Base-by-base conservation (phyloP, 2,797 vertebrate genomes). In the Anisognathus igniventris region DNA sequence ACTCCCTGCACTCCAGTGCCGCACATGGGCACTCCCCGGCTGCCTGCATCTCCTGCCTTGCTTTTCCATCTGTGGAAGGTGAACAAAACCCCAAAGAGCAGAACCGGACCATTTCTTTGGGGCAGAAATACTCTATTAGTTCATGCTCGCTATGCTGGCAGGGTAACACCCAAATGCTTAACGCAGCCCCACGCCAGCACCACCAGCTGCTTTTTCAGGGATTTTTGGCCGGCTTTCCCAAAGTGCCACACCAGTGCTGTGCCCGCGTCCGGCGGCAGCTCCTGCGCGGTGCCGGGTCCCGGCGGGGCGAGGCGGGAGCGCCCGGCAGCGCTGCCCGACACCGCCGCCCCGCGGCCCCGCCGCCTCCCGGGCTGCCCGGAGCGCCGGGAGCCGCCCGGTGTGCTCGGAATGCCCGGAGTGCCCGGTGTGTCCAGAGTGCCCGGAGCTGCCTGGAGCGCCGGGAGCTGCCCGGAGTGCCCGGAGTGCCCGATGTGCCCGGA, bases 311-410 rank as follows among this genome's bases (percentile, higher is more conserved):
- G 48, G 37, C 17, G 27, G 40, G 33, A 4, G 18, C 25, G 60
- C 37, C 50, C 54, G 51, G 61, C 47, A 84, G 61, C 44, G 73
- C 92, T 91, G 92, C 87, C 33, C 95, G 90, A 91, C 93, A 91
- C 35, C 75, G 94, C 95, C 90, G 72, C 94, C 92, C 75, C 62
- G 92, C 62, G 92, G 84, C 70, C 72, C 61, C 74, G 60, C n/a
- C 54, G 50, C 76, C n/a, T 2, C 14, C 64, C 7, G n/a, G 62
- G 10, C 9, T 54, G 51, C 42, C 61, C 16, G 44, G n/a, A 28
- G 64, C 12, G 50, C 40, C 40, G 10, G n/a, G n/a, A 37, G 65
- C 14, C 2, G 24, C 47, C 44, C 44, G 11, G 44, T 3, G 44
- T 10, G 44, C 44, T 6, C 44, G 21, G 44, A 6, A 8, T 4